Evolutionary conservation across 2,113 vertebrate genomes (phyloP).

Genomic region (Aegotheles bennettii): DNA sequence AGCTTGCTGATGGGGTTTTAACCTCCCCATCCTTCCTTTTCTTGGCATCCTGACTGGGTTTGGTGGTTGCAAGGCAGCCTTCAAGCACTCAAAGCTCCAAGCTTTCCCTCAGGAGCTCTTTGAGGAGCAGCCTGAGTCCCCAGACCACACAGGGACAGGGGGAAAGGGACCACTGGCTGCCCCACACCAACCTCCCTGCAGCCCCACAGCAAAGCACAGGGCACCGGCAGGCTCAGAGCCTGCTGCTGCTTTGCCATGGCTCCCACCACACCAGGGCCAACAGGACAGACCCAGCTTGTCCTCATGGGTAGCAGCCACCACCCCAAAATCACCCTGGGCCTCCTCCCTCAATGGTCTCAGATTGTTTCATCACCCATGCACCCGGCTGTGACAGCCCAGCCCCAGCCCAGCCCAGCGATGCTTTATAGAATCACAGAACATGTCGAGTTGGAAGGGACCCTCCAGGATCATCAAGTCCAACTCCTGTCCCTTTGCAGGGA

Average conservation of each 20-base stretch:
- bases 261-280: fast-evolving
- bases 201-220: neutral
- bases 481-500: no score
- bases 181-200: neutral
- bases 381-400: neutral
- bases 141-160: neutral
- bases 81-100: neutral
- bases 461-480: no score
- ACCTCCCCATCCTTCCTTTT: neutral
- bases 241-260: neutral
- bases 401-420: fast-evolving
- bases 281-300: neutral
- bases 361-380: neutral
- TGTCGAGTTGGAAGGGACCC: no score
- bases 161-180: neutral
- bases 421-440: no score
- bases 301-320: neutral
- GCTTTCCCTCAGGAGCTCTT: neutral
- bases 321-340: neutral
- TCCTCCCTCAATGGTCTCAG: neutral
- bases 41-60: neutral
- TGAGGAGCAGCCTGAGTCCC: neutral
- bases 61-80: neutral
- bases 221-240: fast-evolving
- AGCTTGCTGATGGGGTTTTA: neutral